Evolutionary conservation across 2,797 vertebrate genomes (phyloP), one percentile per base, ranked within the genome.

Genomic region (Cirrhinus molitorella): DNA sequence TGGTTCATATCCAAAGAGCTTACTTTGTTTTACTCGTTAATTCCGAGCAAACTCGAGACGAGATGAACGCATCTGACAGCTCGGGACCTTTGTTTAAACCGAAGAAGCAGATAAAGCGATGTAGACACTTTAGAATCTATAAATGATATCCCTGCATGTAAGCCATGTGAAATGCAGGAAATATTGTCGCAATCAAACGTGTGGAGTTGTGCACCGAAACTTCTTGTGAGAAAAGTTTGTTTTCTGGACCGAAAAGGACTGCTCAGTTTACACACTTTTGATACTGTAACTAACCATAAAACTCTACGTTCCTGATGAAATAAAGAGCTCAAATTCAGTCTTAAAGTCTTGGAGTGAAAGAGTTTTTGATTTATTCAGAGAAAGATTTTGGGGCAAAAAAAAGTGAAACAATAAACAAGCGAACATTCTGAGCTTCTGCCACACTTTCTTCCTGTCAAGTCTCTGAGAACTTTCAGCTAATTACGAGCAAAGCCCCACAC

Each of bases 391-490:
- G 86, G 92, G 71, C 67, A 21, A 23, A 25, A 92, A 94, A 93
- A 85, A 89, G 72, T 81, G 90, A 85, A 86, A 88, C 82, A 93
- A 93, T 92, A 92, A 94, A 94, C 86, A 85, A 84, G 80, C n/a
- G 65, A 57, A 61, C 71, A 78, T 88, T 89, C 79, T 75, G 68
- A 94, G 93, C 93, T 93, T 85, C 90, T 86, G 91, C 92, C 89
- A 85, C 89, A 93, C 93, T 91, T 92, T 94, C 88, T 88, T 93
- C 89, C 88, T 85, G 89, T 93, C 92, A 93, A 53, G 90, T 90
- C 89, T 88, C 89, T 88, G 90, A 91, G 91, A 94, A 90, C 90
- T 93, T 94, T 94, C 93, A 92, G 93, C 92, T 96, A 96, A 95
- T 96, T 95, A 95, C 92, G 87, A 90, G 89, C 90, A 90, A 94